Evolutionary conservation across 2,888 invertebrate genomes (phyloP).

Genomic region (Elmis aenea): DNA sequence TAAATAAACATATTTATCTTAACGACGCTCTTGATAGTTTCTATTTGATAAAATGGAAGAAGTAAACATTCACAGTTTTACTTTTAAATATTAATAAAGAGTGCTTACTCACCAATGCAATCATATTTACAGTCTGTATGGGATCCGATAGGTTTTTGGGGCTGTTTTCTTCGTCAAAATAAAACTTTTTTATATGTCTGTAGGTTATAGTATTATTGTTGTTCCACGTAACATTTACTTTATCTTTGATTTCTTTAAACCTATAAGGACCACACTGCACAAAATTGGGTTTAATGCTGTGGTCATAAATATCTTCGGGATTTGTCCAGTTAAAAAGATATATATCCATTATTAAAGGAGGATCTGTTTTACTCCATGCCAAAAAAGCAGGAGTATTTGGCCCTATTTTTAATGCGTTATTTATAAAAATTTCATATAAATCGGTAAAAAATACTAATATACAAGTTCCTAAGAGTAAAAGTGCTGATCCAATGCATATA

Average conservation of each 20-base stretch:
- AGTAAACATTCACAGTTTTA: no score
- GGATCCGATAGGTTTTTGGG: conserved; percentile 64
- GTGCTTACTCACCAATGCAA: conserved; percentile 78
- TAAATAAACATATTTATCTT: no score
- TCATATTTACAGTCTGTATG: conserved; percentile 70
- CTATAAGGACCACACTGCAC: conserved; percentile 60
- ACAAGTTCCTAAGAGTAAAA: no score
- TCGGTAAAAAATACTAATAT: no score
- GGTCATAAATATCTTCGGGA: conserved; percentile 51
- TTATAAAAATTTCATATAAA: no score
- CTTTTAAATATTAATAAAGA: no score
- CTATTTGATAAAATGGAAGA: no score
- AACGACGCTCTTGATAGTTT: no score
- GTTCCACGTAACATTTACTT: conserved; percentile 69
- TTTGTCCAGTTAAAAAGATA: conserved; percentile 45
- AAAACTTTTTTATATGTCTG: conserved; percentile 61
- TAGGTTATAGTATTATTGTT: conserved; percentile 70
- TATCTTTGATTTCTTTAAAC: conserved; percentile 62
- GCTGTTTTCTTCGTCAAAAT: conserved; percentile 62
- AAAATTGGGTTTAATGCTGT: conserved; percentile 52
- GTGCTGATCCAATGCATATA: no score
- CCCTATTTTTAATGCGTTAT: conserved; percentile 2
- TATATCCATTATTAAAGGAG: conserved; percentile 28
- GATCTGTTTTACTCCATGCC: conserved; percentile 9
- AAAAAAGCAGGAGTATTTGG: conserved; percentile 3